Conservation (phyloP, 2,888 invertebrate species). For the Cryptocephalus moraei region DNA sequence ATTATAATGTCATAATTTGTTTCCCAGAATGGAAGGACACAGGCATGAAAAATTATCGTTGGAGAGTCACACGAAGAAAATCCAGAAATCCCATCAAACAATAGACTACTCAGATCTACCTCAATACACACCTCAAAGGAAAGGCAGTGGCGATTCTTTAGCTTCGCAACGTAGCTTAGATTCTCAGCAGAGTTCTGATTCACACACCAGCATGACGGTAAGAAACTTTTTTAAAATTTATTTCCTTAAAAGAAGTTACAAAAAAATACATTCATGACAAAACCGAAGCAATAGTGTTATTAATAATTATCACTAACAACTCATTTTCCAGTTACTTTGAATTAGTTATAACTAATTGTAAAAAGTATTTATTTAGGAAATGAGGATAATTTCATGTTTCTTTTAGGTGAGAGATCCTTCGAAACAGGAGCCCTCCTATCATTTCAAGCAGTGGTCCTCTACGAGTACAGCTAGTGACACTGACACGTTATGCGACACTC, state of each 20-base stretch:
- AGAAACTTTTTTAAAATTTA: background rate
- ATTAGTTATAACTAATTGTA: background rate
- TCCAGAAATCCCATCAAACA: conserved; percentile 32
- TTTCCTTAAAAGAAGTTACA: too few relatives aligned
- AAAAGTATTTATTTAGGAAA: too few relatives aligned
- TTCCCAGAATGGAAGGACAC: too few relatives aligned
- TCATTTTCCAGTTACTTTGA: background rate
- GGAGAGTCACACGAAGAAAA: conserved; percentile 14
- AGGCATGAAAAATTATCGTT: too few relatives aligned
- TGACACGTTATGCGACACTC: conserved; percentile 26
- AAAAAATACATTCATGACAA: too few relatives aligned
- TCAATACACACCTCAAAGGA: conserved; percentile 35
- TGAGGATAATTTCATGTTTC: background rate
- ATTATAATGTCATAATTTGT: background rate
- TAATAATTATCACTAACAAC: too few relatives aligned
- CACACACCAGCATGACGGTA: conserved; percentile 24
- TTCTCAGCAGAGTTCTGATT: conserved; percentile 40
- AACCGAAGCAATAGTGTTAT: too few relatives aligned
- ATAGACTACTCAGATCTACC: conserved; percentile 28
- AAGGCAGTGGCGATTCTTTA: conserved; percentile 46
- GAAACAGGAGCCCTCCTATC: conserved; percentile 17
- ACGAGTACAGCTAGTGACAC: conserved; percentile 33
- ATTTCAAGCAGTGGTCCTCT: conserved; percentile 32
- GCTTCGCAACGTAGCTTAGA: conserved; percentile 43
- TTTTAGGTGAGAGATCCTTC: conserved; percentile 11